phyloP scores from a whole-genome alignment of 2,797 vertebrate genomes.

The Chiroxiphia lanceolata region DNA sequence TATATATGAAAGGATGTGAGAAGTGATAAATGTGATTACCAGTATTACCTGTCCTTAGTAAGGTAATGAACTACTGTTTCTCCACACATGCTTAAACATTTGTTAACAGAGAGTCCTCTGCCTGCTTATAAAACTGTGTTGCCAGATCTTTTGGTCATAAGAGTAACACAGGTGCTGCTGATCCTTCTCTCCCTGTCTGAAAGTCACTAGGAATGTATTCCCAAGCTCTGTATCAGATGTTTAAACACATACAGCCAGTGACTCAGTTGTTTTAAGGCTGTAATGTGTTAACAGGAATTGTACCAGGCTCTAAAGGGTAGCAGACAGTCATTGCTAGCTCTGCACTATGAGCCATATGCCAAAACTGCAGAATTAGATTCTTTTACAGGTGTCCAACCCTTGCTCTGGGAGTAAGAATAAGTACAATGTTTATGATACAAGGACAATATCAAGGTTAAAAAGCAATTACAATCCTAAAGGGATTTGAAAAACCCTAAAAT shows the following conservation, averaged over 20 bases:
- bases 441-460: conserved; percentile 21
- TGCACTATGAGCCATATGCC: neutral
- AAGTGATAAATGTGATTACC: neutral
- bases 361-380: neutral
- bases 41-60: neutral
- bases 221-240: neutral
- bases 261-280: neutral
- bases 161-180: neutral
- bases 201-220: neutral
- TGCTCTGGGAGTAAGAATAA: neutral
- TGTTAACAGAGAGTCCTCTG: neutral
- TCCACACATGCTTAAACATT: neutral
- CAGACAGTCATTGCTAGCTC: neutral
- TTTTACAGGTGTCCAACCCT: neutral
- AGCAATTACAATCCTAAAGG: neutral
- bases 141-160: neutral
- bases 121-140: neutral
- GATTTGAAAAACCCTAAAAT: neutral
- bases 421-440: conserved; percentile 14
- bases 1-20: neutral
- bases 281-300: conserved; percentile 20
- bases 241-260: neutral
- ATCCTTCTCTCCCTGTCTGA: neutral
- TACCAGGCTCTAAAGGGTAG: neutral
- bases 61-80: neutral